Percentiles rank a stretch among this genome's conserved stretches.
Evolutionary conservation across 2,888 invertebrate species (phyloP).

Genomic region (Tinea pellionella): DNA sequence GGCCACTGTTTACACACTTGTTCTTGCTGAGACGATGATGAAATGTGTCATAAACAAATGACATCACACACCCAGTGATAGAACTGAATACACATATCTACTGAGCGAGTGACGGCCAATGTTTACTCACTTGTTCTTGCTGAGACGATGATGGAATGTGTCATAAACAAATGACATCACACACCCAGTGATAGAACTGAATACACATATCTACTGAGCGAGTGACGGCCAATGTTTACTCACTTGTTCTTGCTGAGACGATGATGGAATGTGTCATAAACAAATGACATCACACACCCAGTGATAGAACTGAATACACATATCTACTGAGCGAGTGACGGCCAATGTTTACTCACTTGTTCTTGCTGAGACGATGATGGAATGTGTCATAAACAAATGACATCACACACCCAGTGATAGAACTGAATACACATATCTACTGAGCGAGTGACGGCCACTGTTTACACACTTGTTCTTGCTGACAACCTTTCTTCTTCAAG

Average conservation of each 20-base stretch:
- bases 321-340: slow-evolving; percentile 20
- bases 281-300: slow-evolving; percentile 24
- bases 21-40: not conserved
- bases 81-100: slow-evolving; percentile 20
- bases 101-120: slow-evolving; percentile 16
- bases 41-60: not conserved
- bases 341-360: not conserved
- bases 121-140: slow-evolving; percentile 1
- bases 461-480: not conserved
- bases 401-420: slow-evolving; percentile 16
- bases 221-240: slow-evolving; percentile 15
- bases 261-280: not conserved
- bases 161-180: slow-evolving; percentile 5
- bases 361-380: not conserved
- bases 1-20: slow-evolving; percentile 3
- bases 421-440: slow-evolving; percentile 15
- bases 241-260: not conserved
- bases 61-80: slow-evolving; percentile 32
- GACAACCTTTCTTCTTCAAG: too few species aligned
- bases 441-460: not conserved
- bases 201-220: slow-evolving; percentile 20
- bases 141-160: not conserved
- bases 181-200: slow-evolving; percentile 33
- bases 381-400: not conserved
- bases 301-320: slow-evolving; percentile 26